Evolutionary conservation across 2,797 vertebrate genomes (phyloP), one percentile per base, ranked within the genome.

Genomic region (Sebastes steindachneri): DNA sequence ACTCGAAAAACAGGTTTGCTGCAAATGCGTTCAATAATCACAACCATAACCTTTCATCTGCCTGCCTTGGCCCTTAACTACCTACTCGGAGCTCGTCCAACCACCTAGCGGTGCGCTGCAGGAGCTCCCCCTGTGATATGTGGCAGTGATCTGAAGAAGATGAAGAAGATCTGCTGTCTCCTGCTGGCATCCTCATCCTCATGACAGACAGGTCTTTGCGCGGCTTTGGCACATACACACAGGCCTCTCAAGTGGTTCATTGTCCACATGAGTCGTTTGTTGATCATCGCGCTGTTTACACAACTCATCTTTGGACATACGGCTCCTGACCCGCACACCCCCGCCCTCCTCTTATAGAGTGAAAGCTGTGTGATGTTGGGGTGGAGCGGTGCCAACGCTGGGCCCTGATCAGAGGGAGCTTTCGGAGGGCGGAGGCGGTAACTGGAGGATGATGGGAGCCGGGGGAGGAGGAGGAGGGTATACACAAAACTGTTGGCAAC

Each of bases 321-420:
- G 29, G 33, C 75, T 79, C 81, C 68, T 66, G 76, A 85, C 74
- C n/a, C 64, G 23, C 45, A 2, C 10, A 2, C 10, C 0, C 8
- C 58, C 62, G 9, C 23, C n/a, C 29, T 35, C 59, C 37, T 31
- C 33, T 68, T 1, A 7, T 68, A 55, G 19, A 53, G 35, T 26
- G 54, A 84, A 84, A 73, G 37, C 75, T 66, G 83, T 53, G 63
- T 26, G 73, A 23, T 66, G 75, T 23, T 9, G 35, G 58, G 73
- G 66, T 74, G 88, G 73, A 76, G 72, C 0, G 1, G 31, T 29
- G 82, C 84, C 81, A 83, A 53, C 2, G 21, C 85, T 73, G 82
- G 73, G 86, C 25, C 76, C 73, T 73, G 86, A 93, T 91, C 86
- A 88, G 66, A 83, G 57, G 73, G 67, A 76, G 45, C 72, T 73